These are phyloP conservation scores for Ammodramus savannarum DNA, from an alignment of 2,113 vertebrate species.

Conservation along the genomic window DNA sequence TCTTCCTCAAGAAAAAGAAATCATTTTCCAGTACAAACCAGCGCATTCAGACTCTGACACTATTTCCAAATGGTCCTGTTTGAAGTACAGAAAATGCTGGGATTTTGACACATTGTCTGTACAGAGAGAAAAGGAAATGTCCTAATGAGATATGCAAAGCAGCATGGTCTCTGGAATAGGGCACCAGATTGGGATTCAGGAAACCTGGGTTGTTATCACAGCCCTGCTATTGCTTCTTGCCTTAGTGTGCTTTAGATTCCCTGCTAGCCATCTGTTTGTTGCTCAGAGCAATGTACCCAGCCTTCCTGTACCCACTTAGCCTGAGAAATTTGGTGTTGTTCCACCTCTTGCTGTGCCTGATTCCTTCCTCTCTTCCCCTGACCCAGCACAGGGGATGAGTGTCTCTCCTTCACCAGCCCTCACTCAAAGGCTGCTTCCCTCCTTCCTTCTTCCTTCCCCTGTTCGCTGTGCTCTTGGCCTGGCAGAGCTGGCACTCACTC, in stretches of 20 bases:
- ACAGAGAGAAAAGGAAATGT: slow-evolving; percentile 29
- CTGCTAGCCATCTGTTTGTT: slow-evolving; percentile 53
- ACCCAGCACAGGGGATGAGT: neutral
- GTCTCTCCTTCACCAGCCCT: neutral
- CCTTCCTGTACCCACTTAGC: neutral
- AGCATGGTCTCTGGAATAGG: neutral
- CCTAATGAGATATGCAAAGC: slow-evolving; percentile 4
- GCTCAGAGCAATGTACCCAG: slow-evolving; percentile 27
- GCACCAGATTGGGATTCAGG: slow-evolving; percentile 45
- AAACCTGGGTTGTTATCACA: slow-evolving; percentile 16
- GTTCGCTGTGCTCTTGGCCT: neutral
- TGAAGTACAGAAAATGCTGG: neutral
- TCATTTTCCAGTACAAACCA: neutral
- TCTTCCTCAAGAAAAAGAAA: neutral
- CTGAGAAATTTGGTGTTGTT: neutral
- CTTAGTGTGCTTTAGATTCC: neutral
- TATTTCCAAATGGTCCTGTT: neutral
- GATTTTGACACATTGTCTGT: neutral
- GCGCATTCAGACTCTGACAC: neutral
- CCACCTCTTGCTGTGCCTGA: neutral
- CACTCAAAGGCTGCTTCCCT: neutral
- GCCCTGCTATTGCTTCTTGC: neutral
- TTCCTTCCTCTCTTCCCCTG: neutral
- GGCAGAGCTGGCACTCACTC: neutral
- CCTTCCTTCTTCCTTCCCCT: neutral